Evolutionary conservation across 2,113 vertebrate species (phyloP), one percentile per base, ranked within the genome.

Genomic region (Callaeas wilsoni): DNA sequence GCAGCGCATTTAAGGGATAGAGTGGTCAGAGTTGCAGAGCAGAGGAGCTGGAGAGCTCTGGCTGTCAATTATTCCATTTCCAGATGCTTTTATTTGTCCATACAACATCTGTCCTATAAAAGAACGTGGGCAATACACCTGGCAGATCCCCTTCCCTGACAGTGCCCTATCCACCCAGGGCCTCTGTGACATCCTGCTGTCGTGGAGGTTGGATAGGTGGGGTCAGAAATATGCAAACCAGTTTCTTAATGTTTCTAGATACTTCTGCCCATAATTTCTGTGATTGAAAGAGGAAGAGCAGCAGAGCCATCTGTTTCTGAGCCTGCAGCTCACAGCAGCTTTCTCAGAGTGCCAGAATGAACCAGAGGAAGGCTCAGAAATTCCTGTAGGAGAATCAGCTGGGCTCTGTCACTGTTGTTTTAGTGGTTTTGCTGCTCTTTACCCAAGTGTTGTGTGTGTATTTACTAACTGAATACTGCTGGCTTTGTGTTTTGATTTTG

Each of bases 401-500:
- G 75, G 37, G 57, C 49, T 22, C 74, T 39, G 62, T n/a, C 62
- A 3, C 80, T 76, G 80, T 60, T 68, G 29, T 53, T 79, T 47
- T 56, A 33, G 84, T 57, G 83, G 80, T 47, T 95, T 94, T 89
- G 69, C 52, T 84, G 30, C 84, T 75, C 92, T 84, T 81, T 63
- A 78, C 84, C 76, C 33, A 44, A 69, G 74, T 49, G 87, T 83
- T 62, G 59, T 39, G 59, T 39, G 22, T 75, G 49, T 82, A 16
- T 85, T 87, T 60, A 63, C 76, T 44, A 6, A 33, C 59, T 42
- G 44, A 25, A 37, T 55, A 29, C 62, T 68, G 6, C 62, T 46
- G 67, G 13, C 3, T 87, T 76, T 85, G 37, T 69, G 83, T 85
- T 88, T 65, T 52, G 52, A 7, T 78, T 81, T 35, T 64, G 50